phyloP scores from a whole-genome alignment of 30 jellyfish, hydroid and myxozoan species.

The Cassiopea andromeda region DNA sequence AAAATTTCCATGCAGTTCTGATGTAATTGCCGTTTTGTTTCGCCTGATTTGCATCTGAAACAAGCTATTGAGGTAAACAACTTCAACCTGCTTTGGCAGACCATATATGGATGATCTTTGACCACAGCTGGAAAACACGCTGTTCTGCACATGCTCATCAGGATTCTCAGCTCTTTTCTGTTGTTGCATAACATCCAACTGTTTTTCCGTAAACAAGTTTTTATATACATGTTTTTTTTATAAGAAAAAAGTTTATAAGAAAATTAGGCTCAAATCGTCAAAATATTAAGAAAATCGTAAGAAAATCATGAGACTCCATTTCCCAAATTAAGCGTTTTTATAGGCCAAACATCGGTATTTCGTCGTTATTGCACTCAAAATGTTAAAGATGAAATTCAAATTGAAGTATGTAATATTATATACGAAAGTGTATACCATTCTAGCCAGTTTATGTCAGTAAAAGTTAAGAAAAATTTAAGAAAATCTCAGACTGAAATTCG shows the following conservation, averaged over 20 bases:
- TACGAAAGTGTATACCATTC: no score
- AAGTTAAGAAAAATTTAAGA: no score
- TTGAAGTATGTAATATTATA: no score
- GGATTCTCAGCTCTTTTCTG: background rate
- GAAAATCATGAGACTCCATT: no score
- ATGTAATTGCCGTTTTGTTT: background rate
- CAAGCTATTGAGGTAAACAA: background rate
- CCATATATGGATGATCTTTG: background rate
- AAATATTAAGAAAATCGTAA: no score
- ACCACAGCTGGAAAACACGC: constrained; percentile 2
- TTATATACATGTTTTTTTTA: background rate
- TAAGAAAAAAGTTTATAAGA: background rate
- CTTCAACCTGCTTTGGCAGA: background rate
- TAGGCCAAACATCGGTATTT: no score
- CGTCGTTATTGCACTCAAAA: no score
- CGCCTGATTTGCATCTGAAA: constrained; percentile 1
- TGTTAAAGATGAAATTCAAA: no score
- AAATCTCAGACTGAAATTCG: no score
- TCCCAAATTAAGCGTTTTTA: no score
- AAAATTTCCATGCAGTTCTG: background rate
- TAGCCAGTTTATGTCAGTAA: no score
- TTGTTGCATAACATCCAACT: background rate
- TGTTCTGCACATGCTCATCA: background rate
- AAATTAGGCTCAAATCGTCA: no score
- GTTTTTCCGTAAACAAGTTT: background rate